Base-by-base conservation (phyloP, 1,140 invertebrate genomes). In the Drosophila willistoni region DNA sequence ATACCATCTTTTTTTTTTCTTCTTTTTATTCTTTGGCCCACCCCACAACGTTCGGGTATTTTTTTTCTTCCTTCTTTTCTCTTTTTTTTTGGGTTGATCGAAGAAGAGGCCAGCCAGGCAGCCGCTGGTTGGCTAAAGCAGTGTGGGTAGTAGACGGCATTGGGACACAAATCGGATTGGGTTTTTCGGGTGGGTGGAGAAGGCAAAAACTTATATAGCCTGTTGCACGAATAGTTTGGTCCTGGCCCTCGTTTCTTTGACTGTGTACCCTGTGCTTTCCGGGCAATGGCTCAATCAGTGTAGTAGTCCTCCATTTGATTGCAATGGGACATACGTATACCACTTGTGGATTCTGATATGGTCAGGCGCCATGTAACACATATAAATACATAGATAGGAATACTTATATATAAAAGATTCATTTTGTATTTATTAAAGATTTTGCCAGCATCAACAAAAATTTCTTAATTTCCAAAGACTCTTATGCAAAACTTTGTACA, bases 241-340 rank as follows among this genome's bases (percentile, higher is more conserved):
- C 68, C 63, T 73, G 81, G 73, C 68, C 73, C 74, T 79, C 65
- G 75, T 63, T 59, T 69, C 79, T 59, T 63, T 69, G 63, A 66
- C 44, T 59, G 71, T 34, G 34, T 36, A 36, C 44, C 34, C 54
- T 54, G 47, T 57, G 14, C 41, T 13, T 39, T 57, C 14, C 34
- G 64, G 67, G 83, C 80, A 80, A 86, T 80, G 77, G 84, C 84
- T 86, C 83, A 86, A 86, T 86, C 83, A 86, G 84, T 87, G 82
- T 75, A 65, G 83, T 86, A 77, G 79, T 75, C 79, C 77, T 71
- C 54, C 47, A 71, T 86, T 87, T 86, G 82, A 82, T 86, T 86
- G 82, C 82, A 87, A 86, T 86, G 82, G 82, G 83, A 87, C 74
- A 68, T 78, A 79, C 79, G 79, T 81, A 68, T 78, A 79, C 83